Evolutionary conservation across 2,113 vertebrate genomes (phyloP).

Genomic region (Vulpes vulpes): DNA sequence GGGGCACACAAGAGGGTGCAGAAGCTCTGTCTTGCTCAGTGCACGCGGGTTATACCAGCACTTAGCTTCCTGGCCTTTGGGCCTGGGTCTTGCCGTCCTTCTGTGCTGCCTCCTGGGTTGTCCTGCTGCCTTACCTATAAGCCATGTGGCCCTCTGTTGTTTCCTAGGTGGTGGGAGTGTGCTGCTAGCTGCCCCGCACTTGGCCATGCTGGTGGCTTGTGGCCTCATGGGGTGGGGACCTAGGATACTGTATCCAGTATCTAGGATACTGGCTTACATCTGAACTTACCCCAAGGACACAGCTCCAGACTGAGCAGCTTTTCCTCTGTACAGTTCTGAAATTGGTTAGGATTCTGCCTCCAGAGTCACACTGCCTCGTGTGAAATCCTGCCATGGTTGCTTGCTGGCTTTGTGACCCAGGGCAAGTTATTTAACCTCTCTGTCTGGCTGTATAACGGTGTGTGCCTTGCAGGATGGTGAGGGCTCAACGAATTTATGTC

Average conservation of each 20-base stretch:
- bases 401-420: not conserved
- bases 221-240: rapidly evolving
- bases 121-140: rapidly evolving
- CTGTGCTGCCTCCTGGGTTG: no score
- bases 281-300: not conserved
- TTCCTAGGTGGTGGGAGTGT: not conserved
- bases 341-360: not conserved
- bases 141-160: rapidly evolving
- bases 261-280: not conserved
- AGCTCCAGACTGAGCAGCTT: not conserved
- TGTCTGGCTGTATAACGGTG: rapidly evolving
- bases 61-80: not conserved
- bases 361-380: not conserved
- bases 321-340: not conserved
- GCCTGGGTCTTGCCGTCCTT: not conserved
- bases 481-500: not conserved
- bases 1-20: rapidly evolving
- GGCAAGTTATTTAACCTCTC: not conserved
- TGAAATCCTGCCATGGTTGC: not conserved
- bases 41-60: not conserved
- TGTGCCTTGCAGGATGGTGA: not conserved
- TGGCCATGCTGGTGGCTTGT: not conserved
- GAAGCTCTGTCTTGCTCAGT: not conserved
- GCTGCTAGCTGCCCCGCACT: not conserved
- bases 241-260: no score